Conservation (phyloP, 2,113 vertebrate genomes). For the Chlorodrepanis virens region DNA sequence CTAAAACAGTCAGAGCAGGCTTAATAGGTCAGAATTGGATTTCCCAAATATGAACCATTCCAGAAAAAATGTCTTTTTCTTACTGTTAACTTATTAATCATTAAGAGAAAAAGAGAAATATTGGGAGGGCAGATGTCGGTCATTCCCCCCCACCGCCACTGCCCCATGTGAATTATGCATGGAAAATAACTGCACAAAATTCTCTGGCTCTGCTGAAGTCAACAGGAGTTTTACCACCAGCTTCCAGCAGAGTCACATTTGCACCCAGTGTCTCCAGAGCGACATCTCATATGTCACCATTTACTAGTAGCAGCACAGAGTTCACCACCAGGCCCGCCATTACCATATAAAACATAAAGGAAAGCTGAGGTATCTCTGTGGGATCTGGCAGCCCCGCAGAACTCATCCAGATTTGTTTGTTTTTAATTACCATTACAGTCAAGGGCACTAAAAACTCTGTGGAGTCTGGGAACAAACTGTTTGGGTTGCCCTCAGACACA, state of each 20-base stretch:
- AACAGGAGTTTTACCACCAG: background rate
- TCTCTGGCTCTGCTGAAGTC: background rate
- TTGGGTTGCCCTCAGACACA: slow-evolving; percentile 24
- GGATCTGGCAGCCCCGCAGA: slow-evolving; percentile 1
- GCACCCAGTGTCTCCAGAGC: background rate
- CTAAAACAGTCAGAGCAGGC: slow-evolving; percentile 46
- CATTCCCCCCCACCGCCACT: background rate
- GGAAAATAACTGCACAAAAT: slow-evolving; percentile 8
- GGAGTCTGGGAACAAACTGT: slow-evolving; percentile 35
- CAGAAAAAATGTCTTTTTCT: background rate
- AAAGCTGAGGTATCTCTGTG: slow-evolving; percentile 26
- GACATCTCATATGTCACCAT: background rate
- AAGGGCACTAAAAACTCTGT: background rate
- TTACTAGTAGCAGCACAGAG: background rate
- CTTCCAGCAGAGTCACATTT: background rate
- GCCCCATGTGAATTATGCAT: background rate
- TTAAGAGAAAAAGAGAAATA: background rate
- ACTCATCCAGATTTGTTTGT: slow-evolving; percentile 44
- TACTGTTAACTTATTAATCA: slow-evolving; percentile 23
- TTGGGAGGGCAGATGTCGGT: background rate
- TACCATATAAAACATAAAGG: slow-evolving; percentile 14
- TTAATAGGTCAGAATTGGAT: slow-evolving; percentile 48
- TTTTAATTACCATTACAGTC: slow-evolving; percentile 48
- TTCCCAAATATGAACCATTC: slow-evolving; percentile 29
- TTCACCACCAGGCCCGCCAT: background rate